phyloP scores from a whole-genome alignment of 1,140 invertebrate genomes.

The Agrilus planipennis region DNA sequence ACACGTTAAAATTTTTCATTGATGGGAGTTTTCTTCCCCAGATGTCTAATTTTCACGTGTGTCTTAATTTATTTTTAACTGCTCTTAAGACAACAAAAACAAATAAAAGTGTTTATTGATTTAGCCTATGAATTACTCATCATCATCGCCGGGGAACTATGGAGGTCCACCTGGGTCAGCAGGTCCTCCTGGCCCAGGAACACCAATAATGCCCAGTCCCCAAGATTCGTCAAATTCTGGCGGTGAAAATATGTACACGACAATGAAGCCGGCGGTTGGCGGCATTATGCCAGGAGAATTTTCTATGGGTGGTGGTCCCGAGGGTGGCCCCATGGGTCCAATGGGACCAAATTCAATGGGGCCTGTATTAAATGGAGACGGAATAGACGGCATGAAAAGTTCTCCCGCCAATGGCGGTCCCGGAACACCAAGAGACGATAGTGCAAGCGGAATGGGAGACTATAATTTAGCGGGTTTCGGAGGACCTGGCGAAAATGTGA shows the following conservation, averaged over 20 bases:
- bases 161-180: constrained; percentile 61
- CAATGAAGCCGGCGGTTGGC: constrained; percentile 90
- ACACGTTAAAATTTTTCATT: too few species aligned
- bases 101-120: constrained; percentile 25
- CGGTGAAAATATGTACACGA: constrained; percentile 93
- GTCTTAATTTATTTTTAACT: constrained; percentile 6
- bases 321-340: constrained; percentile 62
- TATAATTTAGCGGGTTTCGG: constrained; percentile 85
- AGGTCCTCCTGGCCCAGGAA: constrained; percentile 70
- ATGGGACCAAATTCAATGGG: constrained; percentile 71
- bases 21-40: background rate
- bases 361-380: constrained; percentile 76
- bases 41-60: constrained; percentile 4
- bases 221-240: constrained; percentile 60
- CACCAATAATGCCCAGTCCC: constrained; percentile 95
- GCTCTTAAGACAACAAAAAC: too few species aligned
- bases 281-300: constrained; percentile 42
- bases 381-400: constrained; percentile 94
- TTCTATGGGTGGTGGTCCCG: constrained; percentile 53
- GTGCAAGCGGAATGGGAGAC: constrained; percentile 87
- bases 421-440: constrained; percentile 88
- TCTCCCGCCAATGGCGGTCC: constrained; percentile 88
- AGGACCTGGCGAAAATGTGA: constrained; percentile 65
- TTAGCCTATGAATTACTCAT: constrained; percentile 81
- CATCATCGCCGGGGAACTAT: constrained; percentile 80